Base-by-base conservation (phyloP, 2,888 invertebrate genomes). In the Julus scandinavius region DNA sequence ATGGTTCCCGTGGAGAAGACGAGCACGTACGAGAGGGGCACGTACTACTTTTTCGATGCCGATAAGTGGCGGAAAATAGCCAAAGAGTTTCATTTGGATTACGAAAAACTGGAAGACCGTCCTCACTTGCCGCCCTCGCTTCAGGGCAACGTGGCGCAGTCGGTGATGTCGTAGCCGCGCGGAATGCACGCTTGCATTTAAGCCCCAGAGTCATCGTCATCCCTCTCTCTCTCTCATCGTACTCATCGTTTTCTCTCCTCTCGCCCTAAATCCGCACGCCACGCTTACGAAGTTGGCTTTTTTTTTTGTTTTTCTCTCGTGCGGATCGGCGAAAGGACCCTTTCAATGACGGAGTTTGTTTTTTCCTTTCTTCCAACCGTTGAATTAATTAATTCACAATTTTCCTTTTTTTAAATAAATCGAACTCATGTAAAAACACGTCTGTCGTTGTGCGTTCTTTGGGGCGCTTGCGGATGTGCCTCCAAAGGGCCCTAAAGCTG, bases 41-140 rank as follows among this genome's bases (percentile, higher is more conserved):
- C 98, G 91, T 99, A 99, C 94, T 99, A 98, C 94, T 98, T 98
- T 94, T 99, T 99, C 93, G 99, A 99, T 94, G 98, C 98, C 92
- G 97, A 97, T 93, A 98, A 97, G 93, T 99, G 99, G 99, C 95
- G 99, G 93, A 99, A 99, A 95, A 97, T 98, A 92, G 96, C 98
- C 92, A 99, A 99, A 94, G 99, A 99, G 94, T 98, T 99, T 94
- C 96, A 97, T 94, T 94, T 99, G 93, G 99, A 99, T 94, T 99
- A 99, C 94, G 98, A 97, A 94, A 98, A 99, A 94, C 94, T 99
- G 93, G 99, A 99, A 94, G 98, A 97, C 90, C 95, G 97, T 93
- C 98, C 98, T 91, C 95, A 95, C 92, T 93, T 96, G 92, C 96
- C 95, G 92, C 93, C 94, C 9, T 88, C 89, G n/a, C 40, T 89